These are phyloP conservation scores for Calephelis perditalis DNA, from an alignment of 2,888 invertebrate genomes.

Conservation along the genomic window DNA sequence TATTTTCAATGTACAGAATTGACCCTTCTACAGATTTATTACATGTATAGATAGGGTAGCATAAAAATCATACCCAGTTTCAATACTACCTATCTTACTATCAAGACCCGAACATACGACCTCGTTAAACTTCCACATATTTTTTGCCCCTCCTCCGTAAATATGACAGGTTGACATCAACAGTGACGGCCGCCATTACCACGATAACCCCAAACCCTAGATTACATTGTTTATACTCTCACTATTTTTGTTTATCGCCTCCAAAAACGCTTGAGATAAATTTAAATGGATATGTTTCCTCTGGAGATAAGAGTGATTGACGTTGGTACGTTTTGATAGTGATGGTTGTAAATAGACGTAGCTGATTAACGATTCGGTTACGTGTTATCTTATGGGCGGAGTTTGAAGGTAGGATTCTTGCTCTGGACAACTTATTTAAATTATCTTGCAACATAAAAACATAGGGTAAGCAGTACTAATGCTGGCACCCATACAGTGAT, in stretches of 20 bases:
- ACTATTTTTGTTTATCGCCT: constrained; percentile 13
- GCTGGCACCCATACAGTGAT: too few species aligned
- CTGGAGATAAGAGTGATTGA: constrained; percentile 16
- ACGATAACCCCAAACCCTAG: constrained; percentile 16
- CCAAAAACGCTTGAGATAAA: constrained; percentile 8
- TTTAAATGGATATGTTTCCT: constrained; percentile 14
- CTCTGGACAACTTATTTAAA: too few species aligned
- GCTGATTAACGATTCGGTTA: neutral
- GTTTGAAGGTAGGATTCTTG: too few species aligned
- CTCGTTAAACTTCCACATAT: neutral
- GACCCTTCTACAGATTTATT: too few species aligned
- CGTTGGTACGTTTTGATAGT: constrained; percentile 4
- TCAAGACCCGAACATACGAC: neutral
- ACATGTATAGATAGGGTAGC: too few species aligned
- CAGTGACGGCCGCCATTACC: constrained; percentile 5
- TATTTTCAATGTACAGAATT: too few species aligned
- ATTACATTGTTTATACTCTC: constrained; percentile 16
- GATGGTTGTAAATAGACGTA: neutral
- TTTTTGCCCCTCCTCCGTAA: constrained; percentile 5
- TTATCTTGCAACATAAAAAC: too few species aligned
- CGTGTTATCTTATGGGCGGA: neutral
- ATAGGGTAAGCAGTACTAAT: too few species aligned
- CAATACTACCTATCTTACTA: too few species aligned
- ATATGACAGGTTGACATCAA: constrained; percentile 12
- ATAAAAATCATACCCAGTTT: too few species aligned